Evolutionary conservation across 2,797 vertebrate genomes (phyloP).

Genomic region (Betta splendens): DNA sequence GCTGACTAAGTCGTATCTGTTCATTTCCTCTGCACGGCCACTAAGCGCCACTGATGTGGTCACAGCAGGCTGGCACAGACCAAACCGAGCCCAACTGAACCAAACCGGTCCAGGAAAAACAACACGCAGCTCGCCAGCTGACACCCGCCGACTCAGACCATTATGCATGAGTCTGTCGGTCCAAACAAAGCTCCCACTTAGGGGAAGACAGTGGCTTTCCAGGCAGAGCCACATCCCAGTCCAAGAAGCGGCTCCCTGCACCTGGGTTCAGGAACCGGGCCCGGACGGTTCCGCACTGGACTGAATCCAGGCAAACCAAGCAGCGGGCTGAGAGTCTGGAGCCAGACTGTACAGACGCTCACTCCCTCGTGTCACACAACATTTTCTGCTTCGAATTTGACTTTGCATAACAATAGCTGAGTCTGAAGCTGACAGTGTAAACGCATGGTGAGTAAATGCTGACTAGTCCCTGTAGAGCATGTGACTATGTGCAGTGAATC

Average conservation of each 20-base stretch:
- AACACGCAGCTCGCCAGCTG: slow-evolving; percentile 64
- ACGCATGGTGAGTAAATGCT: slow-evolving; percentile 65
- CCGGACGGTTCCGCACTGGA: slow-evolving; percentile 27
- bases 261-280: slow-evolving; percentile 50
- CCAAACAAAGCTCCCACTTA: slow-evolving; percentile 63
- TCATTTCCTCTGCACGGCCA: slow-evolving; percentile 61
- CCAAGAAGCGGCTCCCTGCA: slow-evolving; percentile 66
- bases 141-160: slow-evolving; percentile 61
- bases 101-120: slow-evolving; percentile 59
- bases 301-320: slow-evolving; percentile 18
- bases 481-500: slow-evolving; percentile 64
- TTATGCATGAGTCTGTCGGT: slow-evolving; percentile 39
- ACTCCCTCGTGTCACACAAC: slow-evolving; percentile 22
- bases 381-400: slow-evolving; percentile 30
- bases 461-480: slow-evolving; percentile 38
- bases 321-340: slow-evolving; percentile 12
- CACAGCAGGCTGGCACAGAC: slow-evolving; percentile 56
- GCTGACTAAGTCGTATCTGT: slow-evolving; percentile 79
- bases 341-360: slow-evolving; percentile 12
- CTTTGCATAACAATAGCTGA: slow-evolving; percentile 52
- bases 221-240: slow-evolving; percentile 63
- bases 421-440: slow-evolving; percentile 52
- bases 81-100: slow-evolving; percentile 53
- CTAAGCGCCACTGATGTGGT: slow-evolving; percentile 77
- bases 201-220: slow-evolving; percentile 63